Percentiles rank a stretch among this genome's conserved stretches.
These are phyloP conservation scores for Arge pagana DNA, from an alignment of 2,888 invertebrate species.

Conservation along the genomic window DNA sequence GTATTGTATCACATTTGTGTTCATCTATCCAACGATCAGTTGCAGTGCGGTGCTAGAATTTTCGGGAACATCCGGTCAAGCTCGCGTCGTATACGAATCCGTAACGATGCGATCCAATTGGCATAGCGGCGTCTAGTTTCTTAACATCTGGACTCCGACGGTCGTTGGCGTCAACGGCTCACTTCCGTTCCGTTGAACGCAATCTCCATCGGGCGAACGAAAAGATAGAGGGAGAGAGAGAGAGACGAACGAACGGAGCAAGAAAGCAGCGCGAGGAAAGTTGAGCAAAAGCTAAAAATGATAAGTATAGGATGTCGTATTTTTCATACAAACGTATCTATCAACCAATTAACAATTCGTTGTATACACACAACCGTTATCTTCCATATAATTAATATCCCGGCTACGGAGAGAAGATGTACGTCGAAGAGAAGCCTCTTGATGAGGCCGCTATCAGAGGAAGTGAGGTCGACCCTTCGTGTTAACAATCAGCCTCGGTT, in stretches of 20 bases:
- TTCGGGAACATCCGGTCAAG: too few relatives aligned
- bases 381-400: conserved; percentile 49
- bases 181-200: conserved; percentile 2
- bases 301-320: neutral
- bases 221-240: neutral
- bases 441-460: conserved; percentile 55
- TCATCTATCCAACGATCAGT: too few relatives aligned
- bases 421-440: conserved; percentile 33
- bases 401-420: conserved; percentile 27
- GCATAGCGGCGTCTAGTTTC: too few relatives aligned
- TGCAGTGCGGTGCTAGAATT: too few relatives aligned
- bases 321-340: conserved; percentile 29
- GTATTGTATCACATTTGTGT: too few relatives aligned
- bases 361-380: conserved; percentile 34
- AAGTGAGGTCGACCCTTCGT: conserved; percentile 54
- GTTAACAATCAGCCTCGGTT: conserved; percentile 28
- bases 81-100: too few relatives aligned
- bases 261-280: neutral
- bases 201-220: neutral
- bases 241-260: neutral
- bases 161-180: conserved; percentile 1
- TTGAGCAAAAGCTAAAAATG: neutral
- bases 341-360: conserved; percentile 41
- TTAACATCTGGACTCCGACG: neutral
- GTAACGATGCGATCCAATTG: too few relatives aligned